Evolutionary conservation across 2,797 vertebrate species (phyloP).

Genomic region (Halcyon leucocephala): DNA sequence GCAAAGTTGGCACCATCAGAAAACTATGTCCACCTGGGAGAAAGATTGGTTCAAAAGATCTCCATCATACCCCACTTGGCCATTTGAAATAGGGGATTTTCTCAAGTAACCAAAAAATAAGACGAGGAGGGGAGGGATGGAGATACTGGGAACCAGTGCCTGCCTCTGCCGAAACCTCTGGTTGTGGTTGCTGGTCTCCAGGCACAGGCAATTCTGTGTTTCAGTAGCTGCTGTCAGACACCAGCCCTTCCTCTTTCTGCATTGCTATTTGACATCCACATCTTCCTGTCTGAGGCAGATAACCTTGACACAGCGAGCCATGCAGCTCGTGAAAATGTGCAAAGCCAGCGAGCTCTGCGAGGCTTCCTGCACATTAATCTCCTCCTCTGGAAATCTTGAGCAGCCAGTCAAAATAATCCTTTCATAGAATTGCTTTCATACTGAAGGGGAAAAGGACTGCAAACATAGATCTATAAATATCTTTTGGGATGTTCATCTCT

Average conservation of each 20-base stretch:
- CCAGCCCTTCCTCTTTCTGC: not conserved
- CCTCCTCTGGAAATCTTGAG: conserved; percentile 39
- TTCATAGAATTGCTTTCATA: not conserved
- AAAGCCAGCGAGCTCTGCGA: not conserved
- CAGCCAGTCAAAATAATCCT: conserved; percentile 40
- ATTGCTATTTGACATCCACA: not conserved
- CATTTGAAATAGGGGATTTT: not conserved
- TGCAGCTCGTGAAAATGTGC: not conserved
- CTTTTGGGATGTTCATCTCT: not conserved
- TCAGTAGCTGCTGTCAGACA: not conserved
- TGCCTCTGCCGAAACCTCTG: not conserved
- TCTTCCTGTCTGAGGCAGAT: not conserved
- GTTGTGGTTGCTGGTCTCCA: not conserved
- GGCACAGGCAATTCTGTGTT: not conserved
- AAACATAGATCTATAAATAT: conserved; percentile 37
- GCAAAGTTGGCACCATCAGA: not conserved
- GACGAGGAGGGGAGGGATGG: not conserved
- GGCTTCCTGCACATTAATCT: conserved; percentile 19
- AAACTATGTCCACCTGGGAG: not conserved
- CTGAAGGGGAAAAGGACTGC: conserved; percentile 5
- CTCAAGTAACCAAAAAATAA: not conserved
- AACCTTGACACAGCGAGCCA: not conserved
- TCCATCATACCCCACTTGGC: not conserved
- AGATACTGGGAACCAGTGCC: not conserved
- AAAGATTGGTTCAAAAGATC: not conserved